Evolutionary conservation across 2,113 vertebrate species (phyloP), one percentile per base, ranked within the genome.

Genomic region (Poeciliopsis retropinna): DNA sequence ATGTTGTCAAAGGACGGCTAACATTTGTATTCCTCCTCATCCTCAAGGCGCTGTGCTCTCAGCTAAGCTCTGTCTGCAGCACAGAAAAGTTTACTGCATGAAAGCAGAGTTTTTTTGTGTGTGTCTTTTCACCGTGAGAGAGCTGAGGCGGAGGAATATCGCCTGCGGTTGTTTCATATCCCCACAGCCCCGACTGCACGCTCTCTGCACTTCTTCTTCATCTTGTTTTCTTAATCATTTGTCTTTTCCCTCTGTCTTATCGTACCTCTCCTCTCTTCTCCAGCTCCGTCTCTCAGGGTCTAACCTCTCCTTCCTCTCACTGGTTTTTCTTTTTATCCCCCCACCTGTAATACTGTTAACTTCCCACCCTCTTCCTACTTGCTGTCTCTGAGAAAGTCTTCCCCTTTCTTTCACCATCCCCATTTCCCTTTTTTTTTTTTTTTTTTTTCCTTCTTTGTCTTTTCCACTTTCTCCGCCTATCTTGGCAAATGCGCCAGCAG

Each of bases 101-200:
- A 91, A 86, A 89, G 81, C 76, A 9, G 81, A 81, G 81, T 91
- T 88, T 92, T 79, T 44, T 63, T 39, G 10, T 39, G 65, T 71
- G 32, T 68, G 78, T 82, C 88, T 91, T 82, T 87, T 80, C 73
- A 79, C 74, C 64, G 81, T 87, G 83, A 89, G 89, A 91, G 85
- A 89, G 85, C 69, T 64, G 86, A 88, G 77, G 76, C 68, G 83
- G 70, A 87, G 80, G 85, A 84, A 90, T 85, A 89, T 90, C 66
- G 92, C 92, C 88, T 3, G 77, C 90, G 90, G 93, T 90, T 86
- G 88, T 92, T 90, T 88, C 75, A 86, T 92, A 85, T 92, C 84
- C 91, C 87, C 81, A 83, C 85, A 79, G 83, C 78, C 82, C 72
- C 32, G 64, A 54, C 79, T 83, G 78, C 85, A 47, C 82, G 67